Evolutionary conservation across 2,113 vertebrate species (phyloP), one percentile per base, ranked within the genome.

Genomic region (Galeopterus variegatus): DNA sequence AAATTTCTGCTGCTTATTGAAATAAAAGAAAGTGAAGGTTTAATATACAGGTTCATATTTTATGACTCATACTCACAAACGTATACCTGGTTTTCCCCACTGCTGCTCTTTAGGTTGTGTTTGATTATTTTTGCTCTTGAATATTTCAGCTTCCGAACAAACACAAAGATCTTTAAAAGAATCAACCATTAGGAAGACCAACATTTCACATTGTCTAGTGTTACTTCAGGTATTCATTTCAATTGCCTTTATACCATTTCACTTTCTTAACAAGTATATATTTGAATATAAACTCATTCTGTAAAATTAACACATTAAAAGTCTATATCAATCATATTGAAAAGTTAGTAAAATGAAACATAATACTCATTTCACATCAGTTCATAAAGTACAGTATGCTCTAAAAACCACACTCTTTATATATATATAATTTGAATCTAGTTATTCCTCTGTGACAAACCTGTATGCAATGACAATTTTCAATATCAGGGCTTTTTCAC

Each of bases 341-440:
- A 98, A 98, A 98, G 67, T 90, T 94, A 97, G 75, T 86, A 98
- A 98, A 98, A 96, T 95, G 52, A 98, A 98, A 98, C 95, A 95
- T 75, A 95, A 83, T 50, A 62, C 90, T 96, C 9, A 93, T 96
- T 98, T 98, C 60, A 89, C 69, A 69, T 72, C 26, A 95, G 21
- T 87, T 98, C 83, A 89, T 92, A 98, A 96, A 97, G 84, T 96
- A 95, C 72, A 97, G 24, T 95, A 10, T 84, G 79, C 1, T 77
- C 18, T 97, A 88, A 95, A 65, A 97, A 79, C n/a, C 5, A 92
- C 45, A 79, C 75, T 54, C 94, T 93, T 97, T 97, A 92, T 77
- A 58, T 79, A 98, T 98, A 97, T 76, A 97, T 79, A 97, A 86
- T 94, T 75, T 62, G 73, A 88, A 77, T 72, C n/a, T 12, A 77